phyloP scores from a whole-genome alignment of 2,888 invertebrate genomes.

The Orgyia antiqua region DNA sequence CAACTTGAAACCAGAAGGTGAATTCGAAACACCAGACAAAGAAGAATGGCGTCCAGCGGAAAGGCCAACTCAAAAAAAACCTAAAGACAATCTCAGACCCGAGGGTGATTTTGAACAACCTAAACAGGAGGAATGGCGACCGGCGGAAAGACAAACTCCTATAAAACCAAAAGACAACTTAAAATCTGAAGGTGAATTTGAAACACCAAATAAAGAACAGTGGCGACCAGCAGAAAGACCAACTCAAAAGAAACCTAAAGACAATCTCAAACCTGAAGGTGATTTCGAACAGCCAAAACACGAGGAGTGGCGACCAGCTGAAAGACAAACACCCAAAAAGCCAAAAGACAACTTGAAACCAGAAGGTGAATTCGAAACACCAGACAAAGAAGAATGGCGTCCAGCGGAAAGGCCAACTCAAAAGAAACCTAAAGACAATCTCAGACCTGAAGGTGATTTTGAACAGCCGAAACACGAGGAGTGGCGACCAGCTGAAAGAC shows the following conservation, averaged over 20 bases:
- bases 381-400: slow-evolving; percentile 39
- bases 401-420: slow-evolving; percentile 29
- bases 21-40: slow-evolving; percentile 47
- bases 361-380: slow-evolving; percentile 74
- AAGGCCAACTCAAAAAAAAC: slow-evolving; percentile 6
- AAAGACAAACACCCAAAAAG: slow-evolving; percentile 10
- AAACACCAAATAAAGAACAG: slow-evolving; percentile 6
- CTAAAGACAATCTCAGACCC: slow-evolving; percentile 15
- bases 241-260: slow-evolving; percentile 10
- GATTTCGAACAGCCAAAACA: slow-evolving; percentile 11
- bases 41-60: slow-evolving; percentile 26
- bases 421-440: slow-evolving; percentile 56
- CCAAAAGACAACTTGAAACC: slow-evolving; percentile 69
- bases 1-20: slow-evolving; percentile 77
- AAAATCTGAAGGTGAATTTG: slow-evolving; percentile 13
- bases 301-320: slow-evolving; percentile 17
- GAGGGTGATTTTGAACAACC: slow-evolving; percentile 20
- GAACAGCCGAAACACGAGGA: slow-evolving; percentile 45
- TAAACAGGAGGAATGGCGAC: slow-evolving; percentile 18
- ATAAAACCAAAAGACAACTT: slow-evolving; percentile 15
- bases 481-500: slow-evolving; percentile 56
- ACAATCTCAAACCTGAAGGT: slow-evolving; percentile 12
- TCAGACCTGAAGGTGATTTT: slow-evolving; percentile 76
- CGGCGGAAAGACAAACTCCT: slow-evolving; percentile 9
- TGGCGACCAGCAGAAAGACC: slow-evolving; percentile 13